Base-by-base conservation (phyloP, 2,888 invertebrate genomes). In the Habrosyne pyritoides region DNA sequence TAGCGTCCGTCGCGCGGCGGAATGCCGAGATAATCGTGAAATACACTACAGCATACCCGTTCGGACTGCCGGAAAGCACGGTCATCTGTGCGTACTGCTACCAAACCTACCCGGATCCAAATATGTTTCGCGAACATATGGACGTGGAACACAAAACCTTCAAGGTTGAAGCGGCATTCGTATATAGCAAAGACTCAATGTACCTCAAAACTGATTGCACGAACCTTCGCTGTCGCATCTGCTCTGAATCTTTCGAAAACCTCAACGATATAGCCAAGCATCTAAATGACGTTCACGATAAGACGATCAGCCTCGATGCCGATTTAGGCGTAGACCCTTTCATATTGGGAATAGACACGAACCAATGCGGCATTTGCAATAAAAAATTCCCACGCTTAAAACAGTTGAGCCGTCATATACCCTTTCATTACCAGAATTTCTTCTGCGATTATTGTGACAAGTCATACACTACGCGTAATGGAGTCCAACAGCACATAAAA, bases 401-500 rank as follows among this genome's bases (percentile, higher is more conserved):
- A 0, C 66, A 75, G 26, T 69, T 89, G 12, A 85, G 84, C 53
- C 70, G 83, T 21, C 88, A 89, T 59, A 79, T 84, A 0, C 79
- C 78, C 12, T 72, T 75, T 22, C 89, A 89, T 59, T 89, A 77
- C 55, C 73, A 73, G 7, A 81, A 83, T 36, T 83, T 75, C 55
- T 84, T 83, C 0, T 89, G 89, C 51, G 84, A 87, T 49, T 75
- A 77, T 2, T 89, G 89, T 47, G 87, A 86, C 0, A 87, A 83
- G 53, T 80, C 84, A 1, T 89, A 83, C 22, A 70, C 82, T 0
- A 79, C 80, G 1, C 66, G 69, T 1, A 67, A 76, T 0, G 78
- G 81, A 8, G 54, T 88, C 7, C 71, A 75, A n/a, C 70, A 75
- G 4, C 83, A 83, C 56, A 53, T 77, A 1, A 71, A 63, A 21